phyloP scores from a whole-genome alignment of 2,797 vertebrate genomes.

The Gobio occitaniae region DNA sequence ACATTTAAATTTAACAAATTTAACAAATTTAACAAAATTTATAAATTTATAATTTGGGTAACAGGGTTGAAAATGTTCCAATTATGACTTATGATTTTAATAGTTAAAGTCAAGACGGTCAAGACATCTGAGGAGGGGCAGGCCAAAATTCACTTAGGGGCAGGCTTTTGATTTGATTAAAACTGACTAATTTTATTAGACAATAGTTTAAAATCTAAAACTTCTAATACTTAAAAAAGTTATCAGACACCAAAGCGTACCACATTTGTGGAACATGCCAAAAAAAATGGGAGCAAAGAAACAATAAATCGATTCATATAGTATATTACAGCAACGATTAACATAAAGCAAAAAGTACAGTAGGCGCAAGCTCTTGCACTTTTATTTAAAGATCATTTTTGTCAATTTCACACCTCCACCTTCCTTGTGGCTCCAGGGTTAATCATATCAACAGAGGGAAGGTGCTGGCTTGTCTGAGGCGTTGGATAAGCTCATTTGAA shows the following conservation, averaged over 20 bases:
- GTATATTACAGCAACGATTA: constrained; percentile 1
- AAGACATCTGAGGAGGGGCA: not conserved
- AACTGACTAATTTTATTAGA: not conserved
- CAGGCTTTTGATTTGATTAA: not conserved
- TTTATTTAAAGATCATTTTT: constrained; percentile 43
- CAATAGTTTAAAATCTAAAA: not conserved
- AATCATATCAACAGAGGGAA: constrained; percentile 36
- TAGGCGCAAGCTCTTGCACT: constrained; percentile 14
- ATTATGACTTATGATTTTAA: not conserved
- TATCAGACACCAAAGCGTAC: not conserved
- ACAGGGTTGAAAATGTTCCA: not conserved
- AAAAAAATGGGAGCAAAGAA: not conserved
- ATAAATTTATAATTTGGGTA: not conserved
- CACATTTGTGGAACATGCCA: not conserved
- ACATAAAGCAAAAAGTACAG: not conserved
- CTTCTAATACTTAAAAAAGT: not conserved
- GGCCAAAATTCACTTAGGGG: not conserved
- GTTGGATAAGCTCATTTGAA: constrained; percentile 41
- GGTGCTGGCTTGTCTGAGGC: constrained; percentile 28
- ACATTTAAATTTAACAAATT: too few relatives aligned
- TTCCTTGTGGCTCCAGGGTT: constrained; percentile 29
- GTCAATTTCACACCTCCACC: constrained; percentile 24
- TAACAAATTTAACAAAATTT: too few relatives aligned
- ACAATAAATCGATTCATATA: constrained; percentile 17
- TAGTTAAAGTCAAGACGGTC: not conserved